Conservation (phyloP, 2,797 vertebrate species). For the Scyliorhinus canicula region DNA sequence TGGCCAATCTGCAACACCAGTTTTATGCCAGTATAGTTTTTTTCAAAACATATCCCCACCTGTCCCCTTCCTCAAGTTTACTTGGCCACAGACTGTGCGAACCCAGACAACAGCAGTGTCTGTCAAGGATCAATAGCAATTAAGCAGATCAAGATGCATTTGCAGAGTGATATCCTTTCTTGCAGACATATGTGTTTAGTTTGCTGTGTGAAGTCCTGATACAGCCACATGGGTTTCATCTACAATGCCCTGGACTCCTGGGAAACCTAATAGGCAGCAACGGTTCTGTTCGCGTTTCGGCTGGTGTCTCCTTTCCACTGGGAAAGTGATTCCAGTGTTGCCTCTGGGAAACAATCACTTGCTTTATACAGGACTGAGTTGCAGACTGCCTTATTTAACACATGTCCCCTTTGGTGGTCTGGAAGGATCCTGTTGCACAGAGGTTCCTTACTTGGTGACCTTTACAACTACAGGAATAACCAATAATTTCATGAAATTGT, state of each 20-base stretch:
- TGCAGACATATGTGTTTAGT: neutral
- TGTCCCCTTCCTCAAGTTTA: neutral
- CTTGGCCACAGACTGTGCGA: neutral
- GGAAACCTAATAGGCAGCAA: slow-evolving; percentile 1
- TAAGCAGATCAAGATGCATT: neutral
- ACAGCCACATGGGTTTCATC: slow-evolving; percentile 5
- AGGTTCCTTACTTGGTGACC: neutral
- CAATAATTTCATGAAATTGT: neutral
- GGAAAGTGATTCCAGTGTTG: neutral
- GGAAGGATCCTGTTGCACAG: slow-evolving; percentile 7
- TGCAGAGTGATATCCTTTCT: neutral
- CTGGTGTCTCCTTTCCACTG: neutral
- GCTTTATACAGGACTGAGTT: neutral
- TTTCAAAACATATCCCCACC: neutral
- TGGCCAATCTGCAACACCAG: neutral
- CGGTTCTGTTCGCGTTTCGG: neutral
- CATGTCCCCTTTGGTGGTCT: neutral
- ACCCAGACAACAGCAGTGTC: neutral
- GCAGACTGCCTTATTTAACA: neutral
- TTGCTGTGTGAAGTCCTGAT: slow-evolving; percentile 14
- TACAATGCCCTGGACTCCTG: neutral
- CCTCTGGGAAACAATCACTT: slow-evolving; percentile 16
- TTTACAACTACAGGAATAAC: neutral
- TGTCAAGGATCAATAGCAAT: neutral
- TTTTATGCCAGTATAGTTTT: neutral